Conservation (phyloP, 2,888 invertebrate genomes). For the Chalcis sispes region DNA sequence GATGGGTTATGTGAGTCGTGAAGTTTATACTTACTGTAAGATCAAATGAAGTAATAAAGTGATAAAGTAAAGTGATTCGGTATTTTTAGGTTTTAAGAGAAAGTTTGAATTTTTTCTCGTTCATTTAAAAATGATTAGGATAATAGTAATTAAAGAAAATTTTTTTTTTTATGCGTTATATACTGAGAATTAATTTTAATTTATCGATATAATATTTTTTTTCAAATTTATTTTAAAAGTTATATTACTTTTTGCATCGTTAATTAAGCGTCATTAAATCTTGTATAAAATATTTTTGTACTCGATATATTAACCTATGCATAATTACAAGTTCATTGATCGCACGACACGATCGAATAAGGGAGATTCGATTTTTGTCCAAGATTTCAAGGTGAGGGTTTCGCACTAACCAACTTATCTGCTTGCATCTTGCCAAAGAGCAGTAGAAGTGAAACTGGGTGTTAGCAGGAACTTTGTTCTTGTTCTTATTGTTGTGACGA, state of each 20-base stretch:
- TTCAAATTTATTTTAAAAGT: too few species aligned
- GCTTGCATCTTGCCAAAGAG: conserved; percentile 69
- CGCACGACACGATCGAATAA: conserved; percentile 32
- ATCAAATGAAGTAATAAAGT: conserved; percentile 14
- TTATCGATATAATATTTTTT: too few species aligned
- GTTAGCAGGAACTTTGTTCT: conserved; percentile 74
- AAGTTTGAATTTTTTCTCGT: neutral
- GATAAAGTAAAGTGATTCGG: conserved; percentile 11
- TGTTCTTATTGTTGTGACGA: conserved; percentile 75
- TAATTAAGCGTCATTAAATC: neutral
- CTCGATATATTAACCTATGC: neutral
- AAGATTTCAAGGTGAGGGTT: conserved; percentile 71
- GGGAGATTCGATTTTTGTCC: conserved; percentile 67
- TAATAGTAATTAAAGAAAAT: too few species aligned
- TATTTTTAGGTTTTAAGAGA: neutral
- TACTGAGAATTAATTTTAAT: too few species aligned
- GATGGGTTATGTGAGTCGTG: too few species aligned
- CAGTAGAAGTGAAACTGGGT: conserved; percentile 65
- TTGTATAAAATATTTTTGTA: neutral
- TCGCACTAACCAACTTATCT: conserved; percentile 65
- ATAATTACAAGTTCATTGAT: conserved; percentile 8
- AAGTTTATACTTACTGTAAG: too few species aligned
- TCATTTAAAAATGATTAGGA: too few species aligned
- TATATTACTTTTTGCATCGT: too few species aligned
- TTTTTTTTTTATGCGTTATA: too few species aligned